phyloP scores from a whole-genome alignment of 2,797 vertebrate species.

The Gymnothorax reevesii region DNA sequence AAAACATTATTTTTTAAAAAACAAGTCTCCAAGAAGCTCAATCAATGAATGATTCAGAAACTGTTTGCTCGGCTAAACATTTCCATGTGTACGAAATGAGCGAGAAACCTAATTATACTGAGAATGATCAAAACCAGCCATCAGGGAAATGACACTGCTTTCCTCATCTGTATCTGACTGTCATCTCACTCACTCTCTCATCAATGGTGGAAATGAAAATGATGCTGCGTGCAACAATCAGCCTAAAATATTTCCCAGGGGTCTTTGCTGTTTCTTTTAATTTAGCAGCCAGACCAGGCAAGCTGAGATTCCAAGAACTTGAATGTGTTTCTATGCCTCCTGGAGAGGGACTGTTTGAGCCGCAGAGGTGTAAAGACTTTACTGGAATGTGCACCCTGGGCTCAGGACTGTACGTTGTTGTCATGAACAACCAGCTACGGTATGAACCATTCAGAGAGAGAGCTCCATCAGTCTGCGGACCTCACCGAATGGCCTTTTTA shows the following conservation, averaged over 20 bases:
- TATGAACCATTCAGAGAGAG: background rate
- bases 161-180: conserved; percentile 5
- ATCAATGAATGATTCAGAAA: conserved; percentile 13
- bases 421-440: background rate
- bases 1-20: background rate
- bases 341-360: background rate
- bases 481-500: background rate
- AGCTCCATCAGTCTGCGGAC: background rate
- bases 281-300: background rate
- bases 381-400: background rate
- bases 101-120: conserved; percentile 19
- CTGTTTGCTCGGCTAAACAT: background rate
- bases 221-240: conserved; percentile 1
- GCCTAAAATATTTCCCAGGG: conserved; percentile 20
- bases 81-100: background rate
- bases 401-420: background rate
- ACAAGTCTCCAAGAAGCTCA: conserved; percentile 8
- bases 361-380: background rate
- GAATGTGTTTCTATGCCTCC: conserved; percentile 18
- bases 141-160: background rate
- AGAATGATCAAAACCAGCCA: conserved; percentile 6
- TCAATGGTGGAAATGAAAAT: conserved; percentile 11
- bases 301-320: background rate
- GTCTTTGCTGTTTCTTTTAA: conserved; percentile 11
- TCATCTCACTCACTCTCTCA: background rate